Base-by-base conservation (phyloP, 2,113 vertebrate genomes). In the Oncorhynchus keta region DNA sequence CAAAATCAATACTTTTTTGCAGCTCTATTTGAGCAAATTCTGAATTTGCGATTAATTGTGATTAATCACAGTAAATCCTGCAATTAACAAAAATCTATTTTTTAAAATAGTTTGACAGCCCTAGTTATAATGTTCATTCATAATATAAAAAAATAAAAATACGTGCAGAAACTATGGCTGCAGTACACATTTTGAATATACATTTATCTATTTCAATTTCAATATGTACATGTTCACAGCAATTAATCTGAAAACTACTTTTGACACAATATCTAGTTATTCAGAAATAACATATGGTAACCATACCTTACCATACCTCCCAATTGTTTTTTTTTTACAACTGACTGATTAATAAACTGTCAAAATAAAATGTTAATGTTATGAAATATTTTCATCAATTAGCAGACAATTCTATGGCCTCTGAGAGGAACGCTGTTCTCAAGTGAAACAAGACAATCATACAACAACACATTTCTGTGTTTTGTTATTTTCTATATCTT, bases 121-220 rank as follows among this genome's bases (percentile, higher is more conserved):
- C 1, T 2, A 45, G 8, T 45, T 45, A 85, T 82, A 72, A 76
- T 84, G 76, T 39, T 45, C 2, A 45, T 45, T 9, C 39, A 45
- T 11, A 11, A 45, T 45, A 45, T 39, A 2, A 11, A 8, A 45
- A 11, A 0, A 45, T 0, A 39, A 9, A 11, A 11, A 39, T 39
- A 45, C 3, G 9, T 45, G 35, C 35, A 35, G 6, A 35, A 35
- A 35, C 0, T 11, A 45, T 45, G 39, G 39, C 9, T 45, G 39
- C 8, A 45, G 39, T 45, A 11, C 8, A 45, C 39, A 45, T 45
- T 45, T 45, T 45, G 9, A 3, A 45, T 11, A 3, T 22, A 64
- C 24, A 22, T 20, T n/a, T n/a, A 24, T 64, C 14, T 39, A 32
- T 68, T 39, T 35, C 2, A 39, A 68, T 32, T 18, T 26, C 18